These are phyloP conservation scores for Aphidius gifuensis DNA, from an alignment of 1,140 invertebrate species.

Conservation along the genomic window DNA sequence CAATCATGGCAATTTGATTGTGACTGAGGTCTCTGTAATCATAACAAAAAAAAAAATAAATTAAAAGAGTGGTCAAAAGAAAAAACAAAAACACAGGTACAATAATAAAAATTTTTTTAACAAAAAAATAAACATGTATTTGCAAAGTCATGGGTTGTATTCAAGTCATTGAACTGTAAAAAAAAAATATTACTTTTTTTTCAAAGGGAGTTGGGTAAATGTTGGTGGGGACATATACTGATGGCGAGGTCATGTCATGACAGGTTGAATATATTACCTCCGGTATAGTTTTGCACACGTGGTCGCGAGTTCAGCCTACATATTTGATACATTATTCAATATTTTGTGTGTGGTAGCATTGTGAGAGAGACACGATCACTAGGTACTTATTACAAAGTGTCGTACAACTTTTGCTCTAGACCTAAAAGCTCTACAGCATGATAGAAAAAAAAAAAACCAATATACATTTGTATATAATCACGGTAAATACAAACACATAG, in stretches of 20 bases:
- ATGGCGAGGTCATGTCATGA: slow-evolving; percentile 14
- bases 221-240: slow-evolving; percentile 5
- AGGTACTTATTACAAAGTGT: slow-evolving; percentile 11
- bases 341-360: slow-evolving; percentile 25
- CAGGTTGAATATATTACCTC: slow-evolving; percentile 17
- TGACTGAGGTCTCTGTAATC: slow-evolving; percentile 86
- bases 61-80: background rate
- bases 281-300: slow-evolving; percentile 27
- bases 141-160: background rate
- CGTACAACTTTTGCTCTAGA: no score
- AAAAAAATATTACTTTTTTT: background rate
- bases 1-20: slow-evolving; percentile 84
- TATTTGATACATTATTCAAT: slow-evolving; percentile 41
- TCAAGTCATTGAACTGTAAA: background rate
- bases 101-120: slow-evolving; percentile 1
- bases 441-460: no score
- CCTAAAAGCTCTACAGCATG: no score
- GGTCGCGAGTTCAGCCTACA: slow-evolving; percentile 40
- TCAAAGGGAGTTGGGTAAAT: background rate
- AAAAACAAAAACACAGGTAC: background rate
- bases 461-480: no score
- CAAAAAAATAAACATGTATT: slow-evolving; percentile 7
- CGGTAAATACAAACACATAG: no score
- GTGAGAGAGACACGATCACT: slow-evolving; percentile 23
- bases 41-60: slow-evolving; percentile 16